These are phyloP conservation scores for Lasius platythorax DNA, from an alignment of 2,888 invertebrate genomes.

Conservation along the genomic window DNA sequence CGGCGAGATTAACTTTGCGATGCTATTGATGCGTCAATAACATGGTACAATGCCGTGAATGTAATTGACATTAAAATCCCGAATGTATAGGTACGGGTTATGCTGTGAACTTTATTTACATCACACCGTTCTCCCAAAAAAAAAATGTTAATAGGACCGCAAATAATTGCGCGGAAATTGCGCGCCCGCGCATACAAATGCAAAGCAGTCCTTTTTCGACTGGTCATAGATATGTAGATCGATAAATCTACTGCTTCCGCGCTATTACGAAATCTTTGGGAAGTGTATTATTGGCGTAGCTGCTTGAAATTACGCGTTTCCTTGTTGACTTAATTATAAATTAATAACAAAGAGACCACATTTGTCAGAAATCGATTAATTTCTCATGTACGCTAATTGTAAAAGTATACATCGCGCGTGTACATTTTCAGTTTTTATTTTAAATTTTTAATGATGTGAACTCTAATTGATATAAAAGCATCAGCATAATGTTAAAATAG, in stretches of 20 bases:
- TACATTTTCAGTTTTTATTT: background rate
- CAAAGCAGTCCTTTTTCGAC: background rate
- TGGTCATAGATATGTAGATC: background rate
- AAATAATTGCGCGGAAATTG: background rate
- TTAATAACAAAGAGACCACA: background rate
- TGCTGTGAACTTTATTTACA: background rate
- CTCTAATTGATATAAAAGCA: background rate
- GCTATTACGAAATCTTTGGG: background rate
- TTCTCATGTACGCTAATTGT: background rate
- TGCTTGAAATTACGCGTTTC: background rate
- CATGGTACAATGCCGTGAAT: background rate
- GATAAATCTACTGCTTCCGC: background rate
- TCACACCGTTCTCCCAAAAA: background rate
- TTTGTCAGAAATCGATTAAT: background rate
- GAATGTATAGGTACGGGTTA: background rate
- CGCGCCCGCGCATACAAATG: background rate
- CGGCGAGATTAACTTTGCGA: background rate
- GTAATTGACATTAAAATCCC: constrained; percentile 18
- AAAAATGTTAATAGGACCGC: background rate
- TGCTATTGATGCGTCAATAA: background rate
- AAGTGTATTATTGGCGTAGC: background rate
- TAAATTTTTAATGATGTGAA: background rate
- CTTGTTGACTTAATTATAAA: background rate
- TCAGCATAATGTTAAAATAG: background rate
- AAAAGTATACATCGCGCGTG: background rate